Conservation (phyloP, 1,140 invertebrate genomes). For the Cecropterus lyciades region DNA sequence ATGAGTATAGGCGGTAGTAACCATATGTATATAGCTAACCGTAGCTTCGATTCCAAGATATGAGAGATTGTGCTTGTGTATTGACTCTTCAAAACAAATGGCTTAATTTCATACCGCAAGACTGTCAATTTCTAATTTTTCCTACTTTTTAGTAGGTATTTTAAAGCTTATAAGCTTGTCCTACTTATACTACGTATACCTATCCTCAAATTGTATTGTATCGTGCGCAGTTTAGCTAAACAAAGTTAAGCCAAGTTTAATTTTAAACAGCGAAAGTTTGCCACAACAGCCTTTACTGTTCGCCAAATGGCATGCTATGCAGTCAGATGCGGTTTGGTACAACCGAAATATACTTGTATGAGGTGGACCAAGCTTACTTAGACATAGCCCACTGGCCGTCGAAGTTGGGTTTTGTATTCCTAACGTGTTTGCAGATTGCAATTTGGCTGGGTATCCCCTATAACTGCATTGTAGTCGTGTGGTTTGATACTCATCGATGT, state of each 20-base stretch:
- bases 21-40: too few species aligned
- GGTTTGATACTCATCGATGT: neutral
- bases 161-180: too few species aligned
- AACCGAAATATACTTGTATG: slow-evolving; percentile 36
- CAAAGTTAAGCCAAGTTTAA: slow-evolving; percentile 34
- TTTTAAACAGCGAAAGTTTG: slow-evolving; percentile 32
- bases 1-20: too few species aligned
- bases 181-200: too few species aligned
- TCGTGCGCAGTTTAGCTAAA: slow-evolving; percentile 17
- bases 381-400: slow-evolving; percentile 22
- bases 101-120: too few species aligned
- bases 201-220: neutral
- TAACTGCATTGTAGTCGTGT: neutral
- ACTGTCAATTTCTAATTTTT: too few species aligned
- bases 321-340: slow-evolving; percentile 30
- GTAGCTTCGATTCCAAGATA: too few species aligned
- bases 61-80: too few species aligned
- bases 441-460: slow-evolving; percentile 21
- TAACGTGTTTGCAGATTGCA: slow-evolving; percentile 26
- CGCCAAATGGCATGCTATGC: slow-evolving; percentile 33
- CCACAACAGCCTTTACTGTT: slow-evolving; percentile 27
- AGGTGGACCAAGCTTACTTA: slow-evolving; percentile 27
- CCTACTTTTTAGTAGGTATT: too few species aligned
- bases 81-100: too few species aligned
- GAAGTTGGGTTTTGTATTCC: slow-evolving; percentile 26